Evolutionary conservation across 1,140 invertebrate genomes (phyloP), one percentile per base, ranked within the genome.

Genomic region (Rhysida immarginata): DNA sequence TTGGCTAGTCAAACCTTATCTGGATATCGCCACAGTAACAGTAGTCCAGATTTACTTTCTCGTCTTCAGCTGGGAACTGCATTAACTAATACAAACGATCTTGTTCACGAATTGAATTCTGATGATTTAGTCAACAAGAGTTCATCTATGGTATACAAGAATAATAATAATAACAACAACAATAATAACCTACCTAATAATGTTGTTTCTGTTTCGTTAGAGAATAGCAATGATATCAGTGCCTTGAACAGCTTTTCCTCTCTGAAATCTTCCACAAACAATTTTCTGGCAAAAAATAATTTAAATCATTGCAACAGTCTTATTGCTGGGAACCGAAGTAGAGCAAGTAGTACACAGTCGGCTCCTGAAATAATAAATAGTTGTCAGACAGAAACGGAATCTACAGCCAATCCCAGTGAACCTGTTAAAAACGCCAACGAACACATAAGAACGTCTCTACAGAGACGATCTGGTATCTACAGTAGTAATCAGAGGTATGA

Each of bases 21-120:
- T 8, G 24, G 13, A 21, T 5, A 25, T 26, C 49, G 21, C 3
- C 49, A 51, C 3, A 81, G 80, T 5, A 82, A 81, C 0, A 83
- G 81, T 5, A 85, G 83, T 68, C 83, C 84, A 0, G 84, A 87
- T 73, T 68, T 87, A 56, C 81, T 85, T 0, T 84, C 83, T 2
- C 3, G 49, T 5, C 13, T 26, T 8, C 13, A 51, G 5, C 44
- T 46, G 18, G 44, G 44, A 11, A 16, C 5, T 8, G 16, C 5
- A 5, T 35, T 35, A 35, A 35, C 29, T 35, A 35, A 8, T 8
- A 16, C 5, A 5, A 35, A 35, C 5, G 29, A 35, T 8, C 5
- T 8, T 35, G 29, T 35, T 35, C 5, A 5, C 16, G 5, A 35
- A 5, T 8, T 35, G 16, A 35, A 35, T 35, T 16, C 5, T 8